Percentiles rank a stretch among this genome's conserved stretches.
These are phyloP conservation scores for Drosophila seguyi DNA, from an alignment of 1,140 invertebrate species.

Conservation along the genomic window DNA sequence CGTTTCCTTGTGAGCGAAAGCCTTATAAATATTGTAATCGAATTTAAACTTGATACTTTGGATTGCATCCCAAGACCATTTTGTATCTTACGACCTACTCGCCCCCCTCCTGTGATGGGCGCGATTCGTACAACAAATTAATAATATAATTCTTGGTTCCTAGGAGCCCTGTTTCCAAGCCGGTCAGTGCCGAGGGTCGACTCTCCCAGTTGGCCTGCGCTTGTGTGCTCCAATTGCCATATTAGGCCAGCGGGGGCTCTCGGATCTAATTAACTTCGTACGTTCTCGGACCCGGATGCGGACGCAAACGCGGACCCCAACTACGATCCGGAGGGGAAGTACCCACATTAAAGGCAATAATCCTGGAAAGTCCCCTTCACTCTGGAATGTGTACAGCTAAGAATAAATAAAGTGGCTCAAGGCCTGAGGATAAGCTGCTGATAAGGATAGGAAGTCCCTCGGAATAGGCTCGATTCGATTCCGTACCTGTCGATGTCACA, in stretches of 20 bases:
- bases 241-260: constrained; percentile 22
- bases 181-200: constrained; percentile 6
- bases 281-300: background rate
- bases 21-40: constrained; percentile 16
- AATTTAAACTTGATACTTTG: constrained; percentile 7
- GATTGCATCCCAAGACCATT: constrained; percentile 8
- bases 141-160: constrained; percentile 3
- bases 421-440: background rate
- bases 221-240: constrained; percentile 8
- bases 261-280: constrained; percentile 38
- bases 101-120: background rate
- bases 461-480: constrained; percentile 1
- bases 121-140: constrained; percentile 1
- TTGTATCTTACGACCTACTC: constrained; percentile 1
- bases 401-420: background rate
- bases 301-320: background rate
- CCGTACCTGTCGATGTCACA: constrained; percentile 30
- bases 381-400: background rate
- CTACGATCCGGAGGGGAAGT: background rate
- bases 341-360: constrained; percentile 7
- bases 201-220: background rate
- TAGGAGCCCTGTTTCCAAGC: constrained; percentile 3
- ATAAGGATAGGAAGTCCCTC: background rate
- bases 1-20: too few relatives aligned
- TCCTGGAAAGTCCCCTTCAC: background rate